phyloP scores from a whole-genome alignment of 2,113 vertebrate species.

The Anhinga anhinga region DNA sequence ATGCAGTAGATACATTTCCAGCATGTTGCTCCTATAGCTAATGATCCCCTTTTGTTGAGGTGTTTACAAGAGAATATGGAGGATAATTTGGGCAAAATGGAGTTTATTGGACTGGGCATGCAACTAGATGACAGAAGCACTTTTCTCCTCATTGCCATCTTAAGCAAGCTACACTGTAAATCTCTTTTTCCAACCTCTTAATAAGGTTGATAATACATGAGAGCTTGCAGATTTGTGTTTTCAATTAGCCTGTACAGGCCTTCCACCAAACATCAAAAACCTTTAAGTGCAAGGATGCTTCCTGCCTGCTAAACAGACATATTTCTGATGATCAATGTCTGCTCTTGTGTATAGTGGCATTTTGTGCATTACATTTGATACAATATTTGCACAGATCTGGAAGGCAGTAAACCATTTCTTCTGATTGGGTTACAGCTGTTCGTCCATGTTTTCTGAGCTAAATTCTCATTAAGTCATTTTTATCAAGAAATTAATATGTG shows the following conservation, averaged over 20 bases:
- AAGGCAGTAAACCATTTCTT: not conserved
- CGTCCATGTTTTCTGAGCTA: slow-evolving; percentile 18
- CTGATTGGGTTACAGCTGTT: slow-evolving; percentile 22
- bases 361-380: not conserved
- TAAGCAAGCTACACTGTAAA: not conserved
- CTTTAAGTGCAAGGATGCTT: not conserved
- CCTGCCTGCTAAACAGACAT: not conserved
- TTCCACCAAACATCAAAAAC: not conserved
- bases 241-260: not conserved
- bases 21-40: not conserved
- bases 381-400: not conserved
- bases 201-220: not conserved
- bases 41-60: not conserved
- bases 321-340: not conserved
- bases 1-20: not conserved
- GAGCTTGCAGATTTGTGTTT: not conserved
- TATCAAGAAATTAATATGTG: slow-evolving; percentile 33
- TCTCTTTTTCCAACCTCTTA: not conserved
- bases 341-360: not conserved
- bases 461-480: slow-evolving; percentile 5
- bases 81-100: not conserved
- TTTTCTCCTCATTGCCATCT: not conserved
- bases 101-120: not conserved
- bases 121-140: not conserved
- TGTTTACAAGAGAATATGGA: not conserved